Conservation (phyloP, 2,888 invertebrate species). For the Dysmachus trigonus region DNA sequence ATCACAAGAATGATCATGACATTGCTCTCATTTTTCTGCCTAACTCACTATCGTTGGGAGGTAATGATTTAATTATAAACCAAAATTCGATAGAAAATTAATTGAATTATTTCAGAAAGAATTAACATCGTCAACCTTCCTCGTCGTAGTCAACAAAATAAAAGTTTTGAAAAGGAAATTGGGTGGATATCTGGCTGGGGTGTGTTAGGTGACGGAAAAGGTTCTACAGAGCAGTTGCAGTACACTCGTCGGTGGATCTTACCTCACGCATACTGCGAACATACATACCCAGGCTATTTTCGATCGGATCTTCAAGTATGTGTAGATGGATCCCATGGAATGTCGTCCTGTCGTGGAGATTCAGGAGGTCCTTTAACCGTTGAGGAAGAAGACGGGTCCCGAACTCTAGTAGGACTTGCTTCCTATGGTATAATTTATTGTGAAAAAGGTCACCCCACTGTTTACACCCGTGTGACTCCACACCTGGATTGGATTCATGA, state of each 20-base stretch:
- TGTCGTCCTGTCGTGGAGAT: slow-evolving; percentile 59
- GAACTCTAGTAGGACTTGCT: slow-evolving; percentile 35
- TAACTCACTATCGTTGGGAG: slow-evolving; percentile 58
- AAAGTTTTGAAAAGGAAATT: neutral
- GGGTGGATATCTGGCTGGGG: slow-evolving; percentile 36
- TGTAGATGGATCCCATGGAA: slow-evolving; percentile 55
- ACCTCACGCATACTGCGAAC: neutral
- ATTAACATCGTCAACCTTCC: slow-evolving; percentile 3
- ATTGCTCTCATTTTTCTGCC: slow-evolving; percentile 60
- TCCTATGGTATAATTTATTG: slow-evolving; percentile 40
- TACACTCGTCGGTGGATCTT: neutral
- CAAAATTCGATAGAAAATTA: neutral
- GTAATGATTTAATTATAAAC: neutral
- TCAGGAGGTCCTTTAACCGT: slow-evolving; percentile 50
- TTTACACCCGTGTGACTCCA: slow-evolving; percentile 28
- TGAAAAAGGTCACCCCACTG: slow-evolving; percentile 39
- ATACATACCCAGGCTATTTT: slow-evolving; percentile 24
- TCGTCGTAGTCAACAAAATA: neutral
- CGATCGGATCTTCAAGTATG: slow-evolving; percentile 56
- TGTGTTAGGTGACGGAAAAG: neutral
- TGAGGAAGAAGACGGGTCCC: neutral
- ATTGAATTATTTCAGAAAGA: neutral
- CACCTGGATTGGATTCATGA: slow-evolving; percentile 43
- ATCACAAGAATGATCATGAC: slow-evolving; percentile 60
- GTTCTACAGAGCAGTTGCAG: neutral